Percentiles rank a stretch among this genome's conserved stretches.
phyloP scores from a whole-genome alignment of 2,113 vertebrate genomes.

The Ceuthmochares aereus region DNA sequence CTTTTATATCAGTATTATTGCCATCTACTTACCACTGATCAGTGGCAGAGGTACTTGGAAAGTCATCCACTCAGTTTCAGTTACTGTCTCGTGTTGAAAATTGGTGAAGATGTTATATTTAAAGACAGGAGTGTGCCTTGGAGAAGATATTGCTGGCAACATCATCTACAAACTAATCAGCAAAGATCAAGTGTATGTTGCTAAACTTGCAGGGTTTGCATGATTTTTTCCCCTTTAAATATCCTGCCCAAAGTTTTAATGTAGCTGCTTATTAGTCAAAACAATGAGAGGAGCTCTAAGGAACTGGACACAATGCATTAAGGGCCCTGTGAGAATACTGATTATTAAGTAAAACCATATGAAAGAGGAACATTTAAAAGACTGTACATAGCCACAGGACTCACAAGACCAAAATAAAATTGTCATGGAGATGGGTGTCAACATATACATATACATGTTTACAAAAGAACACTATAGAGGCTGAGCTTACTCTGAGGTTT shows the following conservation, averaged over 20 bases:
- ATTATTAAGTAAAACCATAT: background rate
- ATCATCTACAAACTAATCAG: background rate
- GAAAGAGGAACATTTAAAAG: background rate
- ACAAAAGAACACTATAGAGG: background rate
- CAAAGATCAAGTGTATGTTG: slow-evolving; percentile 18
- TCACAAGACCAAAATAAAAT: background rate
- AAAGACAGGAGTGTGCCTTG: background rate
- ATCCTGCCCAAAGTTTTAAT: slow-evolving; percentile 5
- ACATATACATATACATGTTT: background rate
- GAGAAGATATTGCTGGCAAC: slow-evolving; percentile 19
- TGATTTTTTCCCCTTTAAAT: background rate
- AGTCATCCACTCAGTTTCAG: background rate
- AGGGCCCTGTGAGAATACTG: background rate
- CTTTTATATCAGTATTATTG: background rate
- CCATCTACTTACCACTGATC: background rate
- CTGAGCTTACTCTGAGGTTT: background rate
- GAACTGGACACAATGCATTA: background rate
- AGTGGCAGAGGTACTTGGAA: slow-evolving; percentile 34
- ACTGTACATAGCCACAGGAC: background rate
- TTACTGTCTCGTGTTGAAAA: background rate
- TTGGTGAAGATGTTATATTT: background rate
- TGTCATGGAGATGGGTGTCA: background rate
- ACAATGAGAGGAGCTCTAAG: slow-evolving; percentile 8
- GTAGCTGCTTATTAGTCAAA: slow-evolving; percentile 27
- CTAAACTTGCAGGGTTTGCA: slow-evolving; percentile 31